A percentile compares a stretch with the other conserved stretches of the same genome.
phyloP scores from a whole-genome alignment of 2,797 vertebrate species.

The Microhierax caerulescens region DNA sequence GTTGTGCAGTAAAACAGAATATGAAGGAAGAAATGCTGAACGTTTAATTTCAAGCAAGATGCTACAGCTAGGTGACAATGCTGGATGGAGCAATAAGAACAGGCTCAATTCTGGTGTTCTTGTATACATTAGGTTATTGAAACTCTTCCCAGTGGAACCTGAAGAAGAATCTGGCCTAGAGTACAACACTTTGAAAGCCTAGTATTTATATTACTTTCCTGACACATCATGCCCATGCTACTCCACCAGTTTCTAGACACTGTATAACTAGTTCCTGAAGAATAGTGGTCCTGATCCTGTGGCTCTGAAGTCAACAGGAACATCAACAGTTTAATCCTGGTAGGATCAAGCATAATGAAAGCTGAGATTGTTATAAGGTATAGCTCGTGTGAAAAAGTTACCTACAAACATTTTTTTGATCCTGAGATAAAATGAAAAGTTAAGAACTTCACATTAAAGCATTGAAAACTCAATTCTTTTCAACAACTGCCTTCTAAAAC shows the following conservation, averaged over 20 bases:
- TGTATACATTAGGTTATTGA: not conserved
- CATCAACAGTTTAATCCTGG: not conserved
- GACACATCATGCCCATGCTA: not conserved
- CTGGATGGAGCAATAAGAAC: not conserved
- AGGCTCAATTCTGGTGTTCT: not conserved
- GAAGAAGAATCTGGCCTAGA: not conserved
- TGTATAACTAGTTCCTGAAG: not conserved
- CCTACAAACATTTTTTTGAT: not conserved
- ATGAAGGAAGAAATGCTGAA: not conserved
- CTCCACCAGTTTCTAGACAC: not conserved
- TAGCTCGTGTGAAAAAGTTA: not conserved
- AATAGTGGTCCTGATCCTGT: not conserved
- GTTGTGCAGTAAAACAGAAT: not conserved
- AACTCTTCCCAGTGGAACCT: not conserved
- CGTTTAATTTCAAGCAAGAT: not conserved
- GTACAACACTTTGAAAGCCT: not conserved
- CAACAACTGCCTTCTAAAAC: not conserved
- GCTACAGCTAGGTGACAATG: fast-evolving
- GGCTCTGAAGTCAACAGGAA: not conserved
- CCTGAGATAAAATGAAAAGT: not conserved
- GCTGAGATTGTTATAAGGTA: not conserved
- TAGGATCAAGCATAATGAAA: not conserved
- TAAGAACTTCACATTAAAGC: not conserved
- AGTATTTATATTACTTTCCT: not conserved
- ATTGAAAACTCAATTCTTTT: not conserved